Conservation (phyloP, 2,113 vertebrate genomes). For the Blennius ocellaris region DNA sequence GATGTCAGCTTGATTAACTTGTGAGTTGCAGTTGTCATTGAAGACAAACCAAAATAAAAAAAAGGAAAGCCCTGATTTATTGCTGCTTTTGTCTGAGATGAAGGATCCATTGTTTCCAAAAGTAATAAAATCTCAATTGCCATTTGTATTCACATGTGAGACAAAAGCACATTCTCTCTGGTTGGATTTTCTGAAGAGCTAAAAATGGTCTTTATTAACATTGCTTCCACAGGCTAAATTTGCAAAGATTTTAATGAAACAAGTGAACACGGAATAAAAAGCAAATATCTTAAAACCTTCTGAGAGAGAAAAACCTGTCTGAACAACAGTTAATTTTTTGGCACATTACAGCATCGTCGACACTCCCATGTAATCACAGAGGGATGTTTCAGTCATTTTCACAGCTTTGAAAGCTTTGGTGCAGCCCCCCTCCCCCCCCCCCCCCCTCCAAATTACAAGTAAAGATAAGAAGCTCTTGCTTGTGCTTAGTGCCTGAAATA, state of each 20-base stretch:
- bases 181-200: too few species aligned
- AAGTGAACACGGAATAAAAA: not conserved
- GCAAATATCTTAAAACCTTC: not conserved
- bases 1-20: too few species aligned
- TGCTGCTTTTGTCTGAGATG: not conserved
- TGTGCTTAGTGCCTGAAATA: not conserved
- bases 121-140: not conserved
- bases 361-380: slow-evolving; percentile 23
- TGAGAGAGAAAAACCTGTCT: not conserved
- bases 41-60: not conserved
- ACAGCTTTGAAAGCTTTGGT: slow-evolving; percentile 9
- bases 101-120: not conserved
- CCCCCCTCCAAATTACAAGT: slow-evolving; percentile 10
- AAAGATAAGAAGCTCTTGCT: slow-evolving; percentile 14
- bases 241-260: not conserved
- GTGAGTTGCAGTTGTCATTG: too few species aligned
- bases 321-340: not conserved
- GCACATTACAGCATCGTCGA: not conserved
- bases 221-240: not conserved
- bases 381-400: slow-evolving; percentile 16
- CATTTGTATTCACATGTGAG: too few species aligned
- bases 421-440: not conserved
- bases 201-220: not conserved
- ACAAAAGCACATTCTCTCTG: too few species aligned
- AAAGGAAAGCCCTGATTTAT: not conserved